Conservation (phyloP, 1,140 invertebrate genomes). For the Halyomorpha halys region DNA sequence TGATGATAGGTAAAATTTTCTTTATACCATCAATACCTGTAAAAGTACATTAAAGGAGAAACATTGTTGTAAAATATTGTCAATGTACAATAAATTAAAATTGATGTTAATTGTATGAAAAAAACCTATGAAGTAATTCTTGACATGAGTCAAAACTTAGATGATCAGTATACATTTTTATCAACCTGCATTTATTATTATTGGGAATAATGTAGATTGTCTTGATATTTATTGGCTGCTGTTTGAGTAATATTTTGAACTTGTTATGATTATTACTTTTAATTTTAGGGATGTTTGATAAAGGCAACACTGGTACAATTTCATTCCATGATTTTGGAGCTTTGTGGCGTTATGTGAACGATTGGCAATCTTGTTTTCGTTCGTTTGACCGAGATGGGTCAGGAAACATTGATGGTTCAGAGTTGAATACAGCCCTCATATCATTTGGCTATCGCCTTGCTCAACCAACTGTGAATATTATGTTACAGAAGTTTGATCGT, state of each 20-base stretch:
- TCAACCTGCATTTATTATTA: no score
- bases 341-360: constrained; percentile 96
- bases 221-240: no score
- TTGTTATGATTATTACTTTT: no score
- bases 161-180: no score
- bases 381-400: constrained; percentile 90
- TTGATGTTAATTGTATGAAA: no score
- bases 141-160: no score
- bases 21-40: background rate
- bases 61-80: no score
- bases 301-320: constrained; percentile 78
- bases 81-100: no score
- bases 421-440: constrained; percentile 80
- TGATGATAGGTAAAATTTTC: constrained; percentile 76
- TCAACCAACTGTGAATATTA: constrained; percentile 65
- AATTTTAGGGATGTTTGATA: constrained; percentile 76
- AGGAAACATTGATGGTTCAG: constrained; percentile 86
- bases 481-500: constrained; percentile 90
- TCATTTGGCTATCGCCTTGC: constrained; percentile 90
- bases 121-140: no score
- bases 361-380: constrained; percentile 94
- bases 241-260: no score
- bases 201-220: no score
- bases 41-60: no score
- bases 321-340: constrained; percentile 91